Percentiles rank a stretch among this genome's conserved stretches.
Conservation (phyloP, 2,888 invertebrate genomes). For the Nephrotoma flavescens region DNA sequence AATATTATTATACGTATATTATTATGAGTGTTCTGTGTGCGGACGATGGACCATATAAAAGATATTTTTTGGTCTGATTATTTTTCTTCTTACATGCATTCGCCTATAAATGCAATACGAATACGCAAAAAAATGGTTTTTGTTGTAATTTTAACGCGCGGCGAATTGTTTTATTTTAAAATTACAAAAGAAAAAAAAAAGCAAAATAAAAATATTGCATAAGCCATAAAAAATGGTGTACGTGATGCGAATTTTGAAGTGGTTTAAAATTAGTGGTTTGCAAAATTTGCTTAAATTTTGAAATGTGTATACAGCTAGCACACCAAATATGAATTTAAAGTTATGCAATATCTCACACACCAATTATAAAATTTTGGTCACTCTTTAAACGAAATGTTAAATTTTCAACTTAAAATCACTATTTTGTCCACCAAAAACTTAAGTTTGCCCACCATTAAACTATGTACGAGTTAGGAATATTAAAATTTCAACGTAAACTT, state of each 20-base stretch:
- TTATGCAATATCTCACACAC: no score
- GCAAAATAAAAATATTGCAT: background rate
- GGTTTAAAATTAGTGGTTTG: background rate
- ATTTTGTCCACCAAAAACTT: no score
- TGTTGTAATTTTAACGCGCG: background rate
- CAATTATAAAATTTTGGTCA: no score
- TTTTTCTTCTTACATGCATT: background rate
- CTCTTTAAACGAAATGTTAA: no score
- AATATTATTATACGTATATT: background rate
- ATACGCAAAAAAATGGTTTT: background rate
- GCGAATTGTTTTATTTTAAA: background rate
- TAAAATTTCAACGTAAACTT: no score
- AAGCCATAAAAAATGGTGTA: background rate
- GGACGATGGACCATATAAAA: background rate
- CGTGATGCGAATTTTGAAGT: background rate
- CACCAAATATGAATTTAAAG: no score
- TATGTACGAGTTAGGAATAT: no score
- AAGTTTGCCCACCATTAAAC: no score
- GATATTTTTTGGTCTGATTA: background rate
- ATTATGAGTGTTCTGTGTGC: background rate
- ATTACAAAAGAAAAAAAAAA: background rate
- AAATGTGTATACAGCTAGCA: no score
- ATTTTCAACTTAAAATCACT: no score
- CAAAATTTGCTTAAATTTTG: background rate
- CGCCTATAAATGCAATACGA: background rate